Base-by-base conservation (phyloP, 2,888 invertebrate species). In the Temnothorax rugatulus region DNA sequence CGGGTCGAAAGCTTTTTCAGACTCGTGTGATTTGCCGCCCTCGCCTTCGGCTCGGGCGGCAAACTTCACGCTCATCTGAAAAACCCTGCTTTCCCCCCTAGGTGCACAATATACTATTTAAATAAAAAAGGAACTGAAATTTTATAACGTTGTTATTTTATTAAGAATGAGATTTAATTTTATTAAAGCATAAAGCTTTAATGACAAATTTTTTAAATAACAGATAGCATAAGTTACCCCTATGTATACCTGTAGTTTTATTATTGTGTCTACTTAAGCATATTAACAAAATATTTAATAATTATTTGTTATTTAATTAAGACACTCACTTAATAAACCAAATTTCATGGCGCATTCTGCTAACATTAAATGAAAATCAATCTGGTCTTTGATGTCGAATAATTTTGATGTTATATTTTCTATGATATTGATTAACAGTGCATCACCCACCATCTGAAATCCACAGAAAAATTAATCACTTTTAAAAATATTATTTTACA, bases 271-370 rank as follows among this genome's bases (percentile, higher is more conserved):
- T 54, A 54, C 18, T 57, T 25, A 57, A 57, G 5, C 2, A 34
- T 59, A 18, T 34, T 34, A 18, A 41, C 21, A 64, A 63, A 64
- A 41, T 64, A 15, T 41, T 64, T 41, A 41, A 64, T 64, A 64
- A 21, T 21, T 29, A 59, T 59, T 59, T 18, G 8, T 59, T 41
- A 41, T 21, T 41, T 25, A 8, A 64, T 41, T 41, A 64, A 61
- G 15, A 64, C 8, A 41, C 64, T 64, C 0, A 64, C 64, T 21
- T 1, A 8, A 41, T 41, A 41, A 13, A 64, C 41, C 41, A 1
- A 64, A 8, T 41, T 41, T 15, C 3, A 21, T 0, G 2, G 21
- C 4, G n/a, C 64, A 64, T 21, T 15, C 7, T 41, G 7, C 21
- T 15, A 41, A 41, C 8, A 1, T n/a, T 3, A 15, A 1, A 41